A percentile compares a stretch with the other conserved stretches of the same genome.
Evolutionary conservation across 2,113 vertebrate species (phyloP).

Genomic region (Chelonoidis abingdonii): DNA sequence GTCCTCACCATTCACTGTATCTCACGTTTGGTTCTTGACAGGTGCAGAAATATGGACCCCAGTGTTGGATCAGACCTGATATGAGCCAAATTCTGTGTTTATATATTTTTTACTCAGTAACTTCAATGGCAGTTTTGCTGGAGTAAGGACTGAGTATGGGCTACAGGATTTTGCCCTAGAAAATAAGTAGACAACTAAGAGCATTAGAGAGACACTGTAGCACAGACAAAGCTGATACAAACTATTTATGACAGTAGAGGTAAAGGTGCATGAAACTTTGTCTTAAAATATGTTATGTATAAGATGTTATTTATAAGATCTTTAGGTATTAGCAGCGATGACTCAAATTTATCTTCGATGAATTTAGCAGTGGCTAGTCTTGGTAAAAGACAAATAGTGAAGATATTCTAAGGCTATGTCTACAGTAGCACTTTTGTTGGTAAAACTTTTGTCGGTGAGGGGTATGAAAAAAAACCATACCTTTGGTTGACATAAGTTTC

Average conservation of each 20-base stretch:
- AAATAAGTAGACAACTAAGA: too few relatives aligned
- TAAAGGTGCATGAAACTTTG: not conserved
- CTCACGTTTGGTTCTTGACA: not conserved
- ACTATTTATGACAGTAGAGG: fast-evolving
- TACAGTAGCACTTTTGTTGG: too few relatives aligned
- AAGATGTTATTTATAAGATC: not conserved
- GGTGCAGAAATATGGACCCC: not conserved
- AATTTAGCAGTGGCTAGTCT: not conserved
- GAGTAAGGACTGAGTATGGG: not conserved
- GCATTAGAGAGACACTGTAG: not conserved
- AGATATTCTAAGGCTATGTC: not conserved
- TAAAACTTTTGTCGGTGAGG: too few relatives aligned
- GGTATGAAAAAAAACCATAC: too few relatives aligned
- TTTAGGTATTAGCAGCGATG: not conserved
- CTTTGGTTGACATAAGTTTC: too few relatives aligned
- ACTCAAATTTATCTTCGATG: not conserved
- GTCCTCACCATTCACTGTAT: not conserved
- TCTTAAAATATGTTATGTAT: not conserved
- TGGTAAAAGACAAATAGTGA: not conserved
- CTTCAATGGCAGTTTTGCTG: not conserved
- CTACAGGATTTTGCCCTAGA: not conserved
- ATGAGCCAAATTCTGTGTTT: not conserved
- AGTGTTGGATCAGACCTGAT: not conserved
- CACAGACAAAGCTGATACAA: not conserved
- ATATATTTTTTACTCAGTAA: not conserved